phyloP scores from a whole-genome alignment of 1,140 invertebrate species.

The Anagrus nilaparvatae region DNA sequence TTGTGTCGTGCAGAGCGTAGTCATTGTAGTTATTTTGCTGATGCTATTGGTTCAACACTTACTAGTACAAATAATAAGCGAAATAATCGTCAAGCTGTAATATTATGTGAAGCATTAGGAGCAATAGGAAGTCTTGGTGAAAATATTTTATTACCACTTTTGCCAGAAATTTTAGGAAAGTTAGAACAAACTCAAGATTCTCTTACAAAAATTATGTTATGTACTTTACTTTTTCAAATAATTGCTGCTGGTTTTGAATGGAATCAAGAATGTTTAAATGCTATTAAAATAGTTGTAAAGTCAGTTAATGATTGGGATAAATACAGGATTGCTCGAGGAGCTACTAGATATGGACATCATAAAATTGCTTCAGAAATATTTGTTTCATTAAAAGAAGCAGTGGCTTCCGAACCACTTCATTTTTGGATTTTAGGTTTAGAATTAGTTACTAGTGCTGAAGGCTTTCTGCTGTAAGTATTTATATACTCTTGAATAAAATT shows the following conservation, averaged over 20 bases:
- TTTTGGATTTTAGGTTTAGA: slow-evolving; percentile 81
- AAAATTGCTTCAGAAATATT: slow-evolving; percentile 59
- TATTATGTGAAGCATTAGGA: slow-evolving; percentile 57
- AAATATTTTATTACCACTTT: slow-evolving; percentile 43
- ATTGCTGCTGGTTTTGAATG: slow-evolving; percentile 52
- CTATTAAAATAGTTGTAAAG: slow-evolving; percentile 49
- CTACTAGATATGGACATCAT: slow-evolving; percentile 74
- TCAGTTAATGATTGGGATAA: slow-evolving; percentile 68
- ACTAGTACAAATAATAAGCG: slow-evolving; percentile 31
- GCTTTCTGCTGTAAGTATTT: slow-evolving; percentile 39
- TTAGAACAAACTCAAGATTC: slow-evolving; percentile 34
- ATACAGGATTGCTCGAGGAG: slow-evolving; percentile 77
- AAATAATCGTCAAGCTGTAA: slow-evolving; percentile 30
- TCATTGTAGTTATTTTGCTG: slow-evolving; percentile 51
- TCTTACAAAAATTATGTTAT: slow-evolving; percentile 49
- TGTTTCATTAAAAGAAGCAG: slow-evolving; percentile 54
- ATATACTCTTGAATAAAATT: not conserved
- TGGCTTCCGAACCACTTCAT: slow-evolving; percentile 80
- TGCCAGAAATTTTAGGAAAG: slow-evolving; percentile 47
- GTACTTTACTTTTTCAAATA: slow-evolving; percentile 74
- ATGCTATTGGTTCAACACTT: slow-evolving; percentile 46
- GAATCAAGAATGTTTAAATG: slow-evolving; percentile 42
- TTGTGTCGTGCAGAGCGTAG: slow-evolving; percentile 50
- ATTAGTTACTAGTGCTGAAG: slow-evolving; percentile 57
- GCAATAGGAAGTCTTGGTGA: slow-evolving; percentile 59